Evolutionary conservation across 2,888 invertebrate genomes (phyloP), one percentile per base, ranked within the genome.

Genomic region (Sinopyrophorus schimmeli): DNA sequence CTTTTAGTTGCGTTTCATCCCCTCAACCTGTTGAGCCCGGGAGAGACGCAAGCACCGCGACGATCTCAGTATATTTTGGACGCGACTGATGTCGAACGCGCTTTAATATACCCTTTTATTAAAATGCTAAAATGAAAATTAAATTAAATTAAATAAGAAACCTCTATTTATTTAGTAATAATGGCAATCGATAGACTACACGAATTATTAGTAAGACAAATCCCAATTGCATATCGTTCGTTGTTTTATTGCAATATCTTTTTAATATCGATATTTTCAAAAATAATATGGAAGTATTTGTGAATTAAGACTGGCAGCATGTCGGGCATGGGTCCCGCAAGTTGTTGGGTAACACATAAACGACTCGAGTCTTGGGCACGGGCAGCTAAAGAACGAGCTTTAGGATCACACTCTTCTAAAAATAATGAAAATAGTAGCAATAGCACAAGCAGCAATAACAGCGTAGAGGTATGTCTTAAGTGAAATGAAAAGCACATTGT

Each of bases 301-400:
- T 35, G 35, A 35, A 24, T 24, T 24, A 18, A 34, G 6, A 27
- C 5, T 7, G 12, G 12, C 39, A 56, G 39, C 17, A 72, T 72
- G 71, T 70, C 70, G 24, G 85, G 85, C 46, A 75, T 86, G 63
- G 86, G 86, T 60, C 87, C 86, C 46, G 83, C 86, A 9, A 82
- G 84, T 50, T 85, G 86, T 61, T 87, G 87, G 87, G 83, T 86
- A 53, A 84, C 87, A 15, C 87, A 87, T 71, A 87, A 87, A 69
- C 75, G 86, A 55, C 77, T 87, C 28, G 87, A 87, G 69, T 84
- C 86, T 5, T 87, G 87, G 87, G 87, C 87, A 1, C 76, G 83
- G 43, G 84, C 86, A 34, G 87, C 87, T 30, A 80, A 85, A 64
- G 86, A 87, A 65, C 75, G 86, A 30, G 80, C 81, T 1, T 76